Conservation (phyloP, 2,888 invertebrate species). For the Pandemis heparana region DNA sequence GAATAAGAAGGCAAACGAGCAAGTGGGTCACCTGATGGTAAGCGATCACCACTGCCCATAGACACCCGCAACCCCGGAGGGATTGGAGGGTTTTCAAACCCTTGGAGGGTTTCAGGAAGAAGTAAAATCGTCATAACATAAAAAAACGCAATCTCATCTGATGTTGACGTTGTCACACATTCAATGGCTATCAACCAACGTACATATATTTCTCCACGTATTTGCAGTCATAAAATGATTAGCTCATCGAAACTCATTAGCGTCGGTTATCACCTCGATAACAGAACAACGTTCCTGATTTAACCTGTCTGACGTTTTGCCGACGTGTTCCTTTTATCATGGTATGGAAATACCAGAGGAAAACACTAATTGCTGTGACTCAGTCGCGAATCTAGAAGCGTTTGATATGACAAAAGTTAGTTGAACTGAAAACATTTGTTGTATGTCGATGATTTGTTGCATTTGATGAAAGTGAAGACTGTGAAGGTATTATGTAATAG, state of each 20-base stretch:
- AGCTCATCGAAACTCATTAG: conserved; percentile 33
- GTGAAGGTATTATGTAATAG: no score
- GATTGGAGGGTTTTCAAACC: no score
- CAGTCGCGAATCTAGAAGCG: not conserved
- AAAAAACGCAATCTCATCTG: not conserved
- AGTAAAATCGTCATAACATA: not conserved
- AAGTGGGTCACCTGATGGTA: no score
- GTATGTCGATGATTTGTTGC: no score
- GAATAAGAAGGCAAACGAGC: no score
- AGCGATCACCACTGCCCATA: no score
- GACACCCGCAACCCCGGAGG: no score
- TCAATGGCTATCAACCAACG: not conserved
- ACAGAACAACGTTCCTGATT: conserved; percentile 39
- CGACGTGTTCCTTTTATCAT: conserved; percentile 28
- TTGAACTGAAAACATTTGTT: not conserved
- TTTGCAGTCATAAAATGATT: conserved; percentile 20
- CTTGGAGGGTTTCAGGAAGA: no score
- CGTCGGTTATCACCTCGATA: conserved; percentile 37
- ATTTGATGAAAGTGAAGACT: no score
- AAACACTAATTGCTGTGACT: conserved; percentile 3
- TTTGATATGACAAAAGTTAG: not conserved
- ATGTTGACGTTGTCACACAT: not conserved
- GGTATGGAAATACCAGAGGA: not conserved
- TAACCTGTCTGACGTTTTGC: conserved; percentile 33
- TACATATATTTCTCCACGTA: conserved; percentile 24